phyloP scores from a whole-genome alignment of 2,888 invertebrate species.

The Oscheius sp. region DNA sequence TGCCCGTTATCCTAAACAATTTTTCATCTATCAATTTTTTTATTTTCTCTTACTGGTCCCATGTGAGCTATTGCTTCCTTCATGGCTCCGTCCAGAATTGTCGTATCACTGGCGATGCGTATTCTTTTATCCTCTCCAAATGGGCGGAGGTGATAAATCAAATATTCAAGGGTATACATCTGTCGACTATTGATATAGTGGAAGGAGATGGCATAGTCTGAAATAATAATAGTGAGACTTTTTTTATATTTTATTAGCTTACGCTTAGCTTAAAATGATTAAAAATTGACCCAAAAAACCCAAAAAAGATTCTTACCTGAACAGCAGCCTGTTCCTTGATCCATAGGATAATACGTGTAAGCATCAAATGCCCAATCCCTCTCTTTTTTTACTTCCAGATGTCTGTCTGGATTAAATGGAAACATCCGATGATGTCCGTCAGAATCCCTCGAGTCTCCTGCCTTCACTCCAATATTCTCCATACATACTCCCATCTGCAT shows the following conservation, averaged over 20 bases:
- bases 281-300: no score
- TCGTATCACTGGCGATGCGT: slow-evolving; percentile 43
- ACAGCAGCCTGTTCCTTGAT: slow-evolving; percentile 75
- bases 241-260: background rate
- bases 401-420: slow-evolving; percentile 90
- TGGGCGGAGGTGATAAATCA: slow-evolving; percentile 89
- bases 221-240: slow-evolving; percentile 70
- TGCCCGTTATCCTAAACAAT: no score
- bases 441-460: slow-evolving; percentile 87
- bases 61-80: slow-evolving; percentile 32
- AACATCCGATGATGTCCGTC: slow-evolving; percentile 87
- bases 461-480: slow-evolving; percentile 83
- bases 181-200: slow-evolving; percentile 85
- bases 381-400: slow-evolving; percentile 83
- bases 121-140: slow-evolving; percentile 70
- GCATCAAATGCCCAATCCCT: slow-evolving; percentile 87
- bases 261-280: background rate
- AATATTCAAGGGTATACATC: slow-evolving; percentile 92
- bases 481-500: slow-evolving; percentile 92
- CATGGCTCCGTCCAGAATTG: slow-evolving; percentile 45
- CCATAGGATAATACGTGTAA: slow-evolving; percentile 89
- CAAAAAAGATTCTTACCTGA: slow-evolving; percentile 52
- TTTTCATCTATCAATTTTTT: no score
- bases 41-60: slow-evolving; percentile 10
- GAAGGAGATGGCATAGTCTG: slow-evolving; percentile 91